Evolutionary conservation across 2,113 vertebrate genomes (phyloP).

Genomic region (Noturus placidus): DNA sequence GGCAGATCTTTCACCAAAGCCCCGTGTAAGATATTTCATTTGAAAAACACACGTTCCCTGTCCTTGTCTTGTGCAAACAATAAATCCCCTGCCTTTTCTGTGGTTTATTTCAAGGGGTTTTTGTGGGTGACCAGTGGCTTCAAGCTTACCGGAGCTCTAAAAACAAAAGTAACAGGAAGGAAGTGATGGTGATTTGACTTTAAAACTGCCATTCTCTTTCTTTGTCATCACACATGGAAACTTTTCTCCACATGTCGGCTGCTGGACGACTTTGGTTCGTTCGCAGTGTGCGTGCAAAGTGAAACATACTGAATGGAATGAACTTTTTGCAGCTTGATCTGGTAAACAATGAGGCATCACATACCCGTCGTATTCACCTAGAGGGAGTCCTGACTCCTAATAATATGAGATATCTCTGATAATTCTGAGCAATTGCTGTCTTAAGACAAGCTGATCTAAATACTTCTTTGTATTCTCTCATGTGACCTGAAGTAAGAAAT

Average conservation of each 20-base stretch:
- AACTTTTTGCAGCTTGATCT: background rate
- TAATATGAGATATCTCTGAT: background rate
- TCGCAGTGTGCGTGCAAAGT: background rate
- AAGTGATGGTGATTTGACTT: constrained; percentile 67
- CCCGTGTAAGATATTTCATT: background rate
- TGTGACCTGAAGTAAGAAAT: background rate
- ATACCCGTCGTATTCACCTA: background rate
- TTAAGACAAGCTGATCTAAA: background rate
- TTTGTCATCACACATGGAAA: constrained; percentile 60
- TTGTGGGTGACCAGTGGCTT: constrained; percentile 56
- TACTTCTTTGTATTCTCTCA: background rate
- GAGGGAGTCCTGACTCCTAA: background rate
- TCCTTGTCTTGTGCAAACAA: background rate
- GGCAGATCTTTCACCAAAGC: background rate
- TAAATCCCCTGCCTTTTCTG: background rate
- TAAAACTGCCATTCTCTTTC: constrained; percentile 58
- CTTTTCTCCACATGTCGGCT: constrained; percentile 28
- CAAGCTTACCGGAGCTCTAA: constrained; percentile 59
- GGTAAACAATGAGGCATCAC: background rate
- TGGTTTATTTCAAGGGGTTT: constrained; percentile 48
- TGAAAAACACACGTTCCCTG: background rate
- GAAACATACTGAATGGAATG: background rate
- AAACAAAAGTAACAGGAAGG: constrained; percentile 76
- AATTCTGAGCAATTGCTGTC: background rate
- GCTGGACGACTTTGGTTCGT: background rate